These are phyloP conservation scores for Recurvirostra avosetta DNA, from an alignment of 2,113 vertebrate species.

Conservation along the genomic window DNA sequence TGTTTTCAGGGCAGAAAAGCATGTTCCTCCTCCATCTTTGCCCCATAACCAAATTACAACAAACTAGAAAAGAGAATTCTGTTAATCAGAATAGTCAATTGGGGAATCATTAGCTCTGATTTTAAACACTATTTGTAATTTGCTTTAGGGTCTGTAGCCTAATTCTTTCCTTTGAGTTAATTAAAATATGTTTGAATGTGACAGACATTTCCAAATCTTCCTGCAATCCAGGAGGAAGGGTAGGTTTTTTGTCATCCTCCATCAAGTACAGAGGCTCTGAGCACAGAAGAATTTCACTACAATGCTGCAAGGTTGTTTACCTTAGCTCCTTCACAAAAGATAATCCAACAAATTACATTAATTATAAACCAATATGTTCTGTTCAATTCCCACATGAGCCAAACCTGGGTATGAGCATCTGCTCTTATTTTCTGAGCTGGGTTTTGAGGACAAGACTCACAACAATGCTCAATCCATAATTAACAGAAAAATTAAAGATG, in stretches of 20 bases:
- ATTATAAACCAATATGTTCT: slow-evolving; percentile 99
- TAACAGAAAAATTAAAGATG: slow-evolving; percentile 87
- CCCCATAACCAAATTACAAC: slow-evolving; percentile 41
- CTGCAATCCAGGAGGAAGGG: slow-evolving; percentile 55
- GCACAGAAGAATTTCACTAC: slow-evolving; percentile 70
- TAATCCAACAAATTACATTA: slow-evolving; percentile 98
- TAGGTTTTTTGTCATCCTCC: not conserved
- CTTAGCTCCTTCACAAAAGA: slow-evolving; percentile 90
- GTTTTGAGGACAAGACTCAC: slow-evolving; percentile 86
- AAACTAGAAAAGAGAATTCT: slow-evolving; percentile 57
- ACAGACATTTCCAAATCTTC: slow-evolving; percentile 70
- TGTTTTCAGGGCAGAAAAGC: slow-evolving; percentile 5
- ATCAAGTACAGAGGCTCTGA: slow-evolving; percentile 56
- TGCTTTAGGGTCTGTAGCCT: slow-evolving; percentile 72
- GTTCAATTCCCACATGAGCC: slow-evolving; percentile 87
- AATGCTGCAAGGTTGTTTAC: slow-evolving; percentile 82
- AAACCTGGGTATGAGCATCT: slow-evolving; percentile 93
- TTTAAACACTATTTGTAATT: slow-evolving; percentile 69
- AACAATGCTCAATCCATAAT: slow-evolving; percentile 87
- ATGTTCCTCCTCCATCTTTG: slow-evolving; percentile 11
- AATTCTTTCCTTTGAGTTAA: slow-evolving; percentile 75
- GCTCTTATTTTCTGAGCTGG: slow-evolving; percentile 86
- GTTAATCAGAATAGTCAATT: slow-evolving; percentile 66
- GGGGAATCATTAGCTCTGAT: slow-evolving; percentile 62
- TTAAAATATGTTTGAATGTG: slow-evolving; percentile 72